Evolutionary conservation across 2,113 vertebrate species (phyloP), one percentile per base, ranked within the genome.

Genomic region (Micronycteris hirsuta): DNA sequence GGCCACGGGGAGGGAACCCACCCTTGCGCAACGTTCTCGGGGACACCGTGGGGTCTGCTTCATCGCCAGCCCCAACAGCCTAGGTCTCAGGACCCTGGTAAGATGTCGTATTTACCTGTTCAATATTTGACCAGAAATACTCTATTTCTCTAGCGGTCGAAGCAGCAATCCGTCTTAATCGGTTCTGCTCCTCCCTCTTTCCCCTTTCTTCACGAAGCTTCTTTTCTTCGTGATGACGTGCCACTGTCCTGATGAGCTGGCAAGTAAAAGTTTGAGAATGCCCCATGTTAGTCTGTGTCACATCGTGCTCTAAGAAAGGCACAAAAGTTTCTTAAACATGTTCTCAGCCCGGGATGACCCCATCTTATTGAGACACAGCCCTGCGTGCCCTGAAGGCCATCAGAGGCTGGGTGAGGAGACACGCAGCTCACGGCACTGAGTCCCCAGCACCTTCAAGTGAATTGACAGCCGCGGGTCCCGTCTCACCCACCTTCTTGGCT

Each of bases 401-500:
- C 45, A 2, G 74, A 4, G 36, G 31, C 5, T 4, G 7, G 20
- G 36, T 20, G 3, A n/a, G 9, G 41, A 86, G 47, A n/a, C 13
- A n/a, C 9, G 8, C 24, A 22, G 3, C 20, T 20, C 11, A 8
- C 4, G 38, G 36, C 14, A 45, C 28, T 7, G 17, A 19, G 36
- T 24, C 20, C 22, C 1, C 58, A 33, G 76, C 24, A 54, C 36
- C 38, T 19, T 5, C 31, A n/a, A 16, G 15, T 0, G 24, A 8
- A 45, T 16, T 45, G n/a, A 56, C 22, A 12, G 36, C 33, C n/a
- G 2, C 3, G 4, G 17, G 3, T 6, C 49, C 89, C 43, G 3
- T 31, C 43, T 33, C 31, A 73, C 92, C 38, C 98, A 99, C 99
- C 99, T 99, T 99, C 96, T 99, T 99, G 74, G 99, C 99, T 54